A percentile compares a stretch with the other conserved stretches of the same genome.
Evolutionary conservation across 2,113 vertebrate species (phyloP).

Genomic region (Cichladusa arquata): DNA sequence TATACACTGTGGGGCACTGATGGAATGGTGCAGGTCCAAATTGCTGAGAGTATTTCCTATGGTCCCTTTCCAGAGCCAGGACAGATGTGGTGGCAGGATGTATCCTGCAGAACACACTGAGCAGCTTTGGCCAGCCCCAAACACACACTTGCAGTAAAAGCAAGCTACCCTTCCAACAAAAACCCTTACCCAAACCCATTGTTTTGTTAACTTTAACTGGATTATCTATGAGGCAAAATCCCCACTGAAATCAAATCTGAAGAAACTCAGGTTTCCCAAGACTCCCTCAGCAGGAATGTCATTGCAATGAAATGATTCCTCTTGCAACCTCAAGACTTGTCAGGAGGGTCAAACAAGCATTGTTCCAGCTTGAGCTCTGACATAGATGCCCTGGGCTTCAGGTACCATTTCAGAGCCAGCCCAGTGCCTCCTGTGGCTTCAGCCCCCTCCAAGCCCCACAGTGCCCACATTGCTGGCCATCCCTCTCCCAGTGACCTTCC

Average conservation of each 20-base stretch:
- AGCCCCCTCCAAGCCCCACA: accelerated
- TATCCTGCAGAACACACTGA: not conserved
- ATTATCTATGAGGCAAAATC: not conserved
- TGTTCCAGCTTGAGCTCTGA: not conserved
- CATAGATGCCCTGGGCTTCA: not conserved
- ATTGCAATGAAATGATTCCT: not conserved
- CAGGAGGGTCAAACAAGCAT: not conserved
- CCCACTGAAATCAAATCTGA: not conserved
- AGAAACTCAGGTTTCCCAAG: not conserved
- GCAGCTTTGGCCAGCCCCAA: not conserved
- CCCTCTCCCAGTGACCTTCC: not conserved
- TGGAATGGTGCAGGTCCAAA: not conserved
- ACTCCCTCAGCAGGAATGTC: not conserved
- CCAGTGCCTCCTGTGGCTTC: accelerated
- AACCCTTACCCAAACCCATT: not conserved
- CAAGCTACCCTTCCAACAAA: not conserved
- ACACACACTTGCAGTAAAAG: not conserved
- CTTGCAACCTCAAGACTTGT: not conserved
- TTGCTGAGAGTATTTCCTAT: not conserved
- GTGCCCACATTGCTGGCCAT: not conserved
- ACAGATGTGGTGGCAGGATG: not conserved
- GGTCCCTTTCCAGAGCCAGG: not conserved
- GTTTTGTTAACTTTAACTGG: not conserved
- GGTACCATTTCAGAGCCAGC: not conserved
- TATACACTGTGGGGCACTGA: not conserved